These are phyloP conservation scores for Norana najaformis DNA, from an alignment of 2,888 invertebrate species.

Conservation along the genomic window DNA sequence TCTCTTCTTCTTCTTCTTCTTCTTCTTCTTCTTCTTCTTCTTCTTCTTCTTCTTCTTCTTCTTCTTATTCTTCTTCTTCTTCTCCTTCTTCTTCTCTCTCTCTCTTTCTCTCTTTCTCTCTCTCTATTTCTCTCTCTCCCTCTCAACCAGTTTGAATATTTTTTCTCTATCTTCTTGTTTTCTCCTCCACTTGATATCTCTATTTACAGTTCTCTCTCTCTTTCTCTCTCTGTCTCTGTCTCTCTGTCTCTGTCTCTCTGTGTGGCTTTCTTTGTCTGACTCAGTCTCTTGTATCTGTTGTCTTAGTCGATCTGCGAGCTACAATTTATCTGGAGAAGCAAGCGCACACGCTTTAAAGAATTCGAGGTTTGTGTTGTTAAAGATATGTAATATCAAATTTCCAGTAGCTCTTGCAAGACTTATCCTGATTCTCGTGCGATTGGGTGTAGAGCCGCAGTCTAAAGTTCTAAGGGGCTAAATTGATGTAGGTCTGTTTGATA, in stretches of 20 bases:
- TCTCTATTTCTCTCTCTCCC: background rate
- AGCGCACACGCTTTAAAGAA: too few species aligned
- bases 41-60: background rate
- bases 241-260: too few species aligned
- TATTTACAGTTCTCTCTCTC: background rate
- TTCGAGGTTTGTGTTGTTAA: too few species aligned
- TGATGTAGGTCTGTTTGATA: too few species aligned
- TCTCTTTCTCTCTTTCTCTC: background rate
- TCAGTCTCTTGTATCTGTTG: conserved; percentile 17
- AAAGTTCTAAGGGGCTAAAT: too few species aligned
- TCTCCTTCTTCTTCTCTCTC: too few species aligned
- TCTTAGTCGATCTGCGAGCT: background rate
- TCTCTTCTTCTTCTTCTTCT: too few species aligned
- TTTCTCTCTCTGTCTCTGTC: too few species aligned
- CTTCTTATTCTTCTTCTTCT: background rate
- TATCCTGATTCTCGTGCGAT: background rate
- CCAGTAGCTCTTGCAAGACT: too few species aligned
- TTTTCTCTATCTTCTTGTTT: background rate
- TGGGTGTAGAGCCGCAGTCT: background rate
- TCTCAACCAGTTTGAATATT: too few species aligned
- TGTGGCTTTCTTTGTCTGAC: background rate
- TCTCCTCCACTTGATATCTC: background rate
- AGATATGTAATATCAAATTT: too few species aligned
- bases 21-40: background rate
- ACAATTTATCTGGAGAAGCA: background rate